These are phyloP conservation scores for Scolopax bukidnonensis DNA, from an alignment of 2,797 vertebrate genomes.

Conservation along the genomic window DNA sequence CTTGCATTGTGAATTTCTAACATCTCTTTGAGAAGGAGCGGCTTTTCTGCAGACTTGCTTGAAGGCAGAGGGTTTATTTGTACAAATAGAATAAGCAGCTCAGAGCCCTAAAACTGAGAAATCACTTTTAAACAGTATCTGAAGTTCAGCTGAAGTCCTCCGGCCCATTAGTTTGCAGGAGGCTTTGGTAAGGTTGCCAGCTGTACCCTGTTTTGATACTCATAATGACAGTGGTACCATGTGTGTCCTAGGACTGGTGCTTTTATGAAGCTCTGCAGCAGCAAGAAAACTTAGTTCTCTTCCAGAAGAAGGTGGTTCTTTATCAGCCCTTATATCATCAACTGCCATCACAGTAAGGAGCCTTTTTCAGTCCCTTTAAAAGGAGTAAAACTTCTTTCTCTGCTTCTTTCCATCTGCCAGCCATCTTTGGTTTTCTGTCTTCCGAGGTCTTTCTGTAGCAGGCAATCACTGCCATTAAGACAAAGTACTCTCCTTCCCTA, in stretches of 20 bases:
- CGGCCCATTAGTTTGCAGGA: neutral
- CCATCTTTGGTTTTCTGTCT: neutral
- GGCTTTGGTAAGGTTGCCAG: neutral
- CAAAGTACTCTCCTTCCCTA: neutral
- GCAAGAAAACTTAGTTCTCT: neutral
- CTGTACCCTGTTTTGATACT: neutral
- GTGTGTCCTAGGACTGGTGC: neutral
- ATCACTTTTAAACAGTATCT: neutral
- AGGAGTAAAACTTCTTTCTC: neutral
- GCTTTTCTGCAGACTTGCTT: neutral
- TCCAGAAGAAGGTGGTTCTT: neutral
- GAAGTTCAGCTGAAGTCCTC: neutral
- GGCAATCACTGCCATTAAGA: conserved; percentile 34
- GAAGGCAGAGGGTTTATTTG: neutral
- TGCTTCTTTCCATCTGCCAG: neutral
- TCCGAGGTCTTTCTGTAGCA: neutral
- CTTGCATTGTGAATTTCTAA: neutral
- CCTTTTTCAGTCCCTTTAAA: neutral
- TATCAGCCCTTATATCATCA: neutral
- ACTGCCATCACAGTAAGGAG: neutral
- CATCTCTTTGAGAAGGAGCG: neutral
- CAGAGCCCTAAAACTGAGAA: neutral
- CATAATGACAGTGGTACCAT: fast-evolving
- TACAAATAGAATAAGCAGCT: neutral
- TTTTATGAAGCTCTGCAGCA: neutral